Conservation (phyloP, 2,888 invertebrate species). For the Diarsia mendica region DNA sequence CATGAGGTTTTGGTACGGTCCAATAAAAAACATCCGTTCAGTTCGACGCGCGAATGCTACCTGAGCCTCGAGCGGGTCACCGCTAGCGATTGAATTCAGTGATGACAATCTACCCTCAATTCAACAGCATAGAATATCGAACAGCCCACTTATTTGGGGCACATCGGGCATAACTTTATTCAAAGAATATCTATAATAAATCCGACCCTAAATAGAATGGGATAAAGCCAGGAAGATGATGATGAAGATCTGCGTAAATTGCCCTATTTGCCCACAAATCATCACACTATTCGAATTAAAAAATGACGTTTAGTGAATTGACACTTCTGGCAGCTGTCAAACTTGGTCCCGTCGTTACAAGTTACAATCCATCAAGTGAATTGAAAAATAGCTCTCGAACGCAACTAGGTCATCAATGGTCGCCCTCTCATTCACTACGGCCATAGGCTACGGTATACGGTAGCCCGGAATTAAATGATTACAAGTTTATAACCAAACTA, state of each 20-base stretch:
- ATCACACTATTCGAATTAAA: not conserved
- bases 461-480: constrained; percentile 29
- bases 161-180: not conserved
- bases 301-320: not conserved
- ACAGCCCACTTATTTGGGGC: constrained; percentile 5
- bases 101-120: no score
- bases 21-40: no score
- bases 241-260: not conserved
- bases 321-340: constrained; percentile 25
- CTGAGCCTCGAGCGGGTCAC: no score
- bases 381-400: constrained; percentile 33
- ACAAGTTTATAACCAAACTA: constrained; percentile 18
- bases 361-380: constrained; percentile 13
- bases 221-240: no score
- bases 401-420: constrained; percentile 20
- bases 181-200: not conserved
- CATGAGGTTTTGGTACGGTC: no score
- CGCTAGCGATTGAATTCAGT: no score
- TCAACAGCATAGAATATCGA: no score
- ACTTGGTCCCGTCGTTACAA: not conserved
- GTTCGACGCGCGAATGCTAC: no score
- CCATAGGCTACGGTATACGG: not conserved
- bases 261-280: not conserved
- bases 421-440: constrained; percentile 10
- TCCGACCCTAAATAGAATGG: no score